Base-by-base conservation (phyloP, 2,888 invertebrate species). In the Salpingus planirostris region DNA sequence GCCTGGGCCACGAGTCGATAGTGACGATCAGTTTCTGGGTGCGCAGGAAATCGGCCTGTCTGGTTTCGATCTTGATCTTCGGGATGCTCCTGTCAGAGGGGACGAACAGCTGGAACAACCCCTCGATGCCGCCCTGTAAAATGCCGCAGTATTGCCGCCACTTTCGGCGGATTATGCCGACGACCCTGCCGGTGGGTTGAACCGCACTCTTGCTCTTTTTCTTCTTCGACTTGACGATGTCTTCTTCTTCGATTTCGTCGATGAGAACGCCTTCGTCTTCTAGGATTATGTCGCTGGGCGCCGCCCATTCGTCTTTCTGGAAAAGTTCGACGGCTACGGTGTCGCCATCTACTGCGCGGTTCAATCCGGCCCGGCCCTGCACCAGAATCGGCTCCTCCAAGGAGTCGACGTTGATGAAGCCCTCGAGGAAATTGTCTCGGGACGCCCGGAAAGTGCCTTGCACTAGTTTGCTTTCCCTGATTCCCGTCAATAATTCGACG, bases 61-160 rank as follows among this genome's bases (percentile, higher is more conserved):
- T 73, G 0, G 96, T 97, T 64, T 98, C 96, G 30, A 98, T 91
- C 15, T 95, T 74, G 24, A 98, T 86, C 61, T 91, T 86, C 0
- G 98, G 97, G 36, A 97, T 87, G 46, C 87, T 81, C 38, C 83
- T 78, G 59, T 98, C 96, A 0, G 96, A 90, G 12, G 98, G 95
- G 2, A 92, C 76, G 66, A 98, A 97, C 2, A 97, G 67, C 59
- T 96, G 95, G 12, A 85, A 72, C 0, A 73, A 70, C 0, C 76
- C 74, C 24, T 76, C 73, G 62, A 76, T 71, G 55, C 80, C 86
- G 1, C 81, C 78, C 60, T 89, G 78, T 32, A 98, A 65, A 48
- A 97, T 91, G 8, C 98, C 98, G 66, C 97, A 98, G 64, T 96
- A 97, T 58, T 95, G 96, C 22, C 95, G 71, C 95, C 97, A 96